Conservation (phyloP, 2,888 invertebrate genomes). For the Drosophila stalkeri region DNA sequence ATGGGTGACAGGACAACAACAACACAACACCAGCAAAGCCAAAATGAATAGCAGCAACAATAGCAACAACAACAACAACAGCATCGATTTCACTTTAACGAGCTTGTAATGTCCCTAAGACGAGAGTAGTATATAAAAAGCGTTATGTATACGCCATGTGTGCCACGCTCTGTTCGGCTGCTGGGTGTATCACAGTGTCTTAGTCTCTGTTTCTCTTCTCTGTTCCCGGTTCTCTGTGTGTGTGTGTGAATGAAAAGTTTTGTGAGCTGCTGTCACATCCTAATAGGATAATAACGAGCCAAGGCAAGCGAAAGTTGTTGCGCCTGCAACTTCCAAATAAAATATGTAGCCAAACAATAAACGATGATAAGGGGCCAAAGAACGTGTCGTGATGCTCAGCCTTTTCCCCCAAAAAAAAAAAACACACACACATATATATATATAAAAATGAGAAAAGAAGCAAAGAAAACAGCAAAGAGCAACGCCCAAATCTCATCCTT, state of each 20-base stretch:
- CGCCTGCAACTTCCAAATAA: slow-evolving; percentile 71
- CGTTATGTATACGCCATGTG: slow-evolving; percentile 77
- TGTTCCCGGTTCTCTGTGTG: neutral
- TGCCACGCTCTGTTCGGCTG: slow-evolving; percentile 12
- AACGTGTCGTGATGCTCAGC: slow-evolving; percentile 63
- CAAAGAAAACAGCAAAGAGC: neutral
- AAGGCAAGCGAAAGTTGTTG: slow-evolving; percentile 74
- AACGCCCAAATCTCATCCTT: slow-evolving; percentile 16
- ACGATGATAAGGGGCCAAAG: slow-evolving; percentile 77
- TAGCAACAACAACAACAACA: slow-evolving; percentile 67
- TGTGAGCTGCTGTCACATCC: slow-evolving; percentile 76
- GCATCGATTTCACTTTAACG: slow-evolving; percentile 81
- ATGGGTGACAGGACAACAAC: neutral
- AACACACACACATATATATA: too few relatives aligned
- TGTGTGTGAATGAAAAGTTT: slow-evolving; percentile 69
- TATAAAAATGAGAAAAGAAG: neutral
- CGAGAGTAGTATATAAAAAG: slow-evolving; percentile 77
- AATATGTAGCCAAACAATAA: slow-evolving; percentile 75
- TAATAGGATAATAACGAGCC: slow-evolving; percentile 80
- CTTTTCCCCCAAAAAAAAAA: neutral
- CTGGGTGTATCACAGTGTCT: slow-evolving; percentile 25
- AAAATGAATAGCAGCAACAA: slow-evolving; percentile 52
- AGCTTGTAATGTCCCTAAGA: slow-evolving; percentile 78
- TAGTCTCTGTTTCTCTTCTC: slow-evolving; percentile 5
- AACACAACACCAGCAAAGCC: slow-evolving; percentile 23